Conservation (phyloP, 1,140 invertebrate genomes). For the Hycleus cichorii region DNA sequence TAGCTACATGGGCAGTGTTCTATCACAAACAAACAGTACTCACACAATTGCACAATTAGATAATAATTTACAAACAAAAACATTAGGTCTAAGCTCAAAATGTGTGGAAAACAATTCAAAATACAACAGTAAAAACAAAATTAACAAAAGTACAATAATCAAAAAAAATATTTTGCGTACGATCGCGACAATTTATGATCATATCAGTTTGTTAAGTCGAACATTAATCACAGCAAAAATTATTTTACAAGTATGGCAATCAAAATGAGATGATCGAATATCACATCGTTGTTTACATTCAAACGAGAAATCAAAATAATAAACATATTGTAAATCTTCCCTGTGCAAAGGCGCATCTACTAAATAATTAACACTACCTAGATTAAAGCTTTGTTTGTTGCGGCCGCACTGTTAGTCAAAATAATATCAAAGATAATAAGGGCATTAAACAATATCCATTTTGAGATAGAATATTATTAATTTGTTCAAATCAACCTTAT, state of each 20-base stretch:
- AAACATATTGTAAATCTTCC: constrained; percentile 1
- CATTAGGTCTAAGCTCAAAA: constrained; percentile 4
- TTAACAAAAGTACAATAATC: neutral
- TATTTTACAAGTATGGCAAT: too few relatives aligned
- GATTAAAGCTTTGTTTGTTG: constrained; percentile 18
- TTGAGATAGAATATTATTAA: too few relatives aligned
- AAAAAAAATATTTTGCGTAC: constrained; percentile 2
- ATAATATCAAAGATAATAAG: neutral
- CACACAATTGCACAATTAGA: neutral
- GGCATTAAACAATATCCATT: too few relatives aligned
- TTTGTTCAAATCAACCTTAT: too few relatives aligned
- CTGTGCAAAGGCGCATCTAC: constrained; percentile 20
- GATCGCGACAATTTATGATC: constrained; percentile 37
- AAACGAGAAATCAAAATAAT: constrained; percentile 3
- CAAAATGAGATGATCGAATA: too few relatives aligned
- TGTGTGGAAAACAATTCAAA: neutral
- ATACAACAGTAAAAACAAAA: neutral
- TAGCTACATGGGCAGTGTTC: too few relatives aligned
- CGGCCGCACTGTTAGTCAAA: neutral
- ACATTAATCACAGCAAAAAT: constrained; percentile 22
- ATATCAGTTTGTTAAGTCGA: constrained; percentile 40
- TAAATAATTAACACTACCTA: constrained; percentile 18
- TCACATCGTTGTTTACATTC: constrained; percentile 21
- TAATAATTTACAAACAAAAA: neutral
- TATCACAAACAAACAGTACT: neutral